These are phyloP conservation scores for Dryobotodes eremita DNA, from an alignment of 2,888 invertebrate species.

Conservation along the genomic window DNA sequence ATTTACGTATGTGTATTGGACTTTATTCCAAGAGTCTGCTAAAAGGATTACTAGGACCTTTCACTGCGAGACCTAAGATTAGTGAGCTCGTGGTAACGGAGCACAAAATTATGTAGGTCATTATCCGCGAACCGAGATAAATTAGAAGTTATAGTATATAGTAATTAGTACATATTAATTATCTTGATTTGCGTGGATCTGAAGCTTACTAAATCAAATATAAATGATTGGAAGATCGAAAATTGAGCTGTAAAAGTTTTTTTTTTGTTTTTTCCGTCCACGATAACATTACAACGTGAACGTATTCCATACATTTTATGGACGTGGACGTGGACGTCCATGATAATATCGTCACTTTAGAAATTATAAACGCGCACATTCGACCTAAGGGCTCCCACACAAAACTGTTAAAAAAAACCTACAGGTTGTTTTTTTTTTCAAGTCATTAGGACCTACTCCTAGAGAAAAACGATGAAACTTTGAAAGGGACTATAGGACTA, in stretches of 20 bases:
- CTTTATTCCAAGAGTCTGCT: slow-evolving; percentile 24
- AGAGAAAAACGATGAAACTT: neutral
- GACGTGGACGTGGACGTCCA: too few relatives aligned
- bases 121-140: slow-evolving; percentile 6
- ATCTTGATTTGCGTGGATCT: neutral
- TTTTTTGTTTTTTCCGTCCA: too few relatives aligned
- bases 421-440: neutral
- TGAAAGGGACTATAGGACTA: too few relatives aligned
- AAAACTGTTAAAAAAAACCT: too few relatives aligned
- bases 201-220: neutral
- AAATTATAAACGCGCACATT: too few relatives aligned
- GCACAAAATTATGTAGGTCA: slow-evolving; percentile 18
- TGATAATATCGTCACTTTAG: too few relatives aligned
- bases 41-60: slow-evolving; percentile 52
- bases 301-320: too few relatives aligned
- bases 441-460: neutral
- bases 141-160: neutral
- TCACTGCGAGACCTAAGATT: slow-evolving; percentile 26
- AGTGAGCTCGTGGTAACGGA: neutral
- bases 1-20: slow-evolving; percentile 33
- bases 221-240: neutral
- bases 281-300: too few relatives aligned
- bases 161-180: slow-evolving; percentile 1
- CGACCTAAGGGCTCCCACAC: too few relatives aligned
- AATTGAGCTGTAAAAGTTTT: neutral